Percentiles rank a stretch among this genome's conserved stretches.
These are phyloP conservation scores for Idris sp. DNA, from an alignment of 1,140 invertebrate genomes.

Conservation along the genomic window DNA sequence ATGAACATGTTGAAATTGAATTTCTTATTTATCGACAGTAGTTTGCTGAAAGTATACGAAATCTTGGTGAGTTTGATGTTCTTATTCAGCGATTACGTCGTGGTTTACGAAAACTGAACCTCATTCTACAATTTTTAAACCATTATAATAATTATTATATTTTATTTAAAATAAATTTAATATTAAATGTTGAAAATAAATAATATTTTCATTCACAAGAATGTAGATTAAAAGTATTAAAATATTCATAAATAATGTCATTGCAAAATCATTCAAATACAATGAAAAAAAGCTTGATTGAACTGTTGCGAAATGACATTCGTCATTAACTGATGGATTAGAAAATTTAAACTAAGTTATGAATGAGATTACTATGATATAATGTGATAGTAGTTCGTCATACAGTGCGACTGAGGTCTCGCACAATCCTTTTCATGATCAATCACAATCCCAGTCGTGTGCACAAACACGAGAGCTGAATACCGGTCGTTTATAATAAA, in stretches of 20 bases:
- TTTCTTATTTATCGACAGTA: constrained; percentile 25
- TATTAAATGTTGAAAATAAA: too few species aligned
- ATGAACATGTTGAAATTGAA: background rate
- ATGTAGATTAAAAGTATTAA: too few species aligned
- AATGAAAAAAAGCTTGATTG: background rate
- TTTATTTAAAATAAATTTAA: too few species aligned
- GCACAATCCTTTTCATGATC: constrained; percentile 46
- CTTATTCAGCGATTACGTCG: background rate
- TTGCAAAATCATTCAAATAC: too few species aligned
- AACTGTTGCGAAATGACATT: too few species aligned
- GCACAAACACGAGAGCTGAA: constrained; percentile 18
- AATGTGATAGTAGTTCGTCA: constrained; percentile 12
- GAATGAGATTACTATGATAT: constrained; percentile 23
- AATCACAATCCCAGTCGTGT: constrained; percentile 39
- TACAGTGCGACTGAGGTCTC: constrained; percentile 14
- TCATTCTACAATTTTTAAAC: background rate
- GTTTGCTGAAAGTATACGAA: background rate
- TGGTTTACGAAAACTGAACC: too few species aligned
- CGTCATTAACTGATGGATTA: constrained; percentile 9
- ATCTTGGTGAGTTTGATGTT: constrained; percentile 24
- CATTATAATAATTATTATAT: too few species aligned
- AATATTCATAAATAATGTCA: too few species aligned
- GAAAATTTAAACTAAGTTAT: constrained; percentile 19
- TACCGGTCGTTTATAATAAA: constrained; percentile 20
- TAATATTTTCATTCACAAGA: too few species aligned